A percentile compares a stretch with the other conserved stretches of the same genome.
Evolutionary conservation across 2,888 invertebrate genomes (phyloP).

Genomic region (Brassicogethes aeneus): DNA sequence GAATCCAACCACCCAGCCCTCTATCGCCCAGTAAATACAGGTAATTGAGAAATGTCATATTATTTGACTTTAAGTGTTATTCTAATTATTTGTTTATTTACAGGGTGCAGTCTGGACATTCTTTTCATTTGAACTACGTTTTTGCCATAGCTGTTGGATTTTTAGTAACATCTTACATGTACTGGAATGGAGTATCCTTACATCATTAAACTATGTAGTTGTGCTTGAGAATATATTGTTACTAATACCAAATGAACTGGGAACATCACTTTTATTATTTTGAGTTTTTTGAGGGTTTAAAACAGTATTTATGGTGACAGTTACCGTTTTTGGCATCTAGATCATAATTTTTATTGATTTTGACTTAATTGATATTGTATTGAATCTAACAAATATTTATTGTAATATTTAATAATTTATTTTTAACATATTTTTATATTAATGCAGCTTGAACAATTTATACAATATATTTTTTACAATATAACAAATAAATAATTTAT

Average conservation of each 20-base stretch:
- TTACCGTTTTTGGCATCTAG: too few relatives aligned
- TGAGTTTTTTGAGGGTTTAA: too few relatives aligned
- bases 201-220: constrained; percentile 8
- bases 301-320: too few relatives aligned
- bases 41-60: constrained; percentile 27
- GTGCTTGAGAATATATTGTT: too few relatives aligned
- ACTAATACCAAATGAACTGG: too few relatives aligned
- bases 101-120: constrained; percentile 34
- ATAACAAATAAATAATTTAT: neutral
- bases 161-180: constrained; percentile 40
- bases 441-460: constrained; percentile 1
- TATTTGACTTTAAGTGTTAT: neutral
- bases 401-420: too few relatives aligned
- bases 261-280: too few relatives aligned
- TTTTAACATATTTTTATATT: too few relatives aligned
- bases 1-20: constrained; percentile 50
- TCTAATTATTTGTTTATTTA: constrained; percentile 17
- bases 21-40: constrained; percentile 45
- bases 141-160: constrained; percentile 44
- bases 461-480: neutral
- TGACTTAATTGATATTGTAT: too few relatives aligned
- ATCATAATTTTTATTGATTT: too few relatives aligned
- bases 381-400: too few relatives aligned
- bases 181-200: constrained; percentile 27
- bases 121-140: constrained; percentile 43